Conservation (phyloP, 1,140 invertebrate genomes). For the Varroa destructor region DNA sequence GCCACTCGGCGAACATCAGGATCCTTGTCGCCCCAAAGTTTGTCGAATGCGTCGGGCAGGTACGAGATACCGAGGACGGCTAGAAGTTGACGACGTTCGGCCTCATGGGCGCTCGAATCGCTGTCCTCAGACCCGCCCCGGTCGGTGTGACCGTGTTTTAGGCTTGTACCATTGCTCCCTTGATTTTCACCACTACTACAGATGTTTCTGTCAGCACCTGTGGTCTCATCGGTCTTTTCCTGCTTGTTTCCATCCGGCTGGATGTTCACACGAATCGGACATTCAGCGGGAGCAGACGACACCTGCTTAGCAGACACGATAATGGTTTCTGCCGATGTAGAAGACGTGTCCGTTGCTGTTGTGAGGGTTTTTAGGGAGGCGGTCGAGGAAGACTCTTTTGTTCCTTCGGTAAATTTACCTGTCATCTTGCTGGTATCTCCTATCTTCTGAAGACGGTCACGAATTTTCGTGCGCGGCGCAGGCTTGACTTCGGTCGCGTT, state of each 20-base stretch:
- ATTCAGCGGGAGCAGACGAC: neutral
- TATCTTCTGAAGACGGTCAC: too few relatives aligned
- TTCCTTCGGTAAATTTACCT: too few relatives aligned
- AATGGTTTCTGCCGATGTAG: too few relatives aligned
- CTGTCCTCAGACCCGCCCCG: neutral
- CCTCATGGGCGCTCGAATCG: conserved; percentile 17
- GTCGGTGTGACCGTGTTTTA: neutral
- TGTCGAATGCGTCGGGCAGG: conserved; percentile 17
- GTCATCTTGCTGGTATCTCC: too few relatives aligned
- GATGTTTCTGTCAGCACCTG: neutral
- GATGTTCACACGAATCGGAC: too few relatives aligned
- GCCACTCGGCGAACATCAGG: conserved; percentile 15
- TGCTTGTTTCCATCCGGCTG: neutral
- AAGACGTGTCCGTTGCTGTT: too few relatives aligned
- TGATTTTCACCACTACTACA: neutral
- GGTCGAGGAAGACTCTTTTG: too few relatives aligned
- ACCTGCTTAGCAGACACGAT: too few relatives aligned
- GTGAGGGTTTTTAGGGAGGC: too few relatives aligned
- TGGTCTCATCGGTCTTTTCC: neutral
- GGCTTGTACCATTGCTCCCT: neutral
- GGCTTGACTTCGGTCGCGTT: too few relatives aligned
- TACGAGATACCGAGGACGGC: conserved; percentile 1
- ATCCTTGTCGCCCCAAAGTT: neutral
- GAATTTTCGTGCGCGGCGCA: too few relatives aligned
- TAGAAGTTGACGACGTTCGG: conserved; percentile 1